Evolutionary conservation across 2,888 invertebrate species (phyloP).

Genomic region (Macrostomum cliftonense): DNA sequence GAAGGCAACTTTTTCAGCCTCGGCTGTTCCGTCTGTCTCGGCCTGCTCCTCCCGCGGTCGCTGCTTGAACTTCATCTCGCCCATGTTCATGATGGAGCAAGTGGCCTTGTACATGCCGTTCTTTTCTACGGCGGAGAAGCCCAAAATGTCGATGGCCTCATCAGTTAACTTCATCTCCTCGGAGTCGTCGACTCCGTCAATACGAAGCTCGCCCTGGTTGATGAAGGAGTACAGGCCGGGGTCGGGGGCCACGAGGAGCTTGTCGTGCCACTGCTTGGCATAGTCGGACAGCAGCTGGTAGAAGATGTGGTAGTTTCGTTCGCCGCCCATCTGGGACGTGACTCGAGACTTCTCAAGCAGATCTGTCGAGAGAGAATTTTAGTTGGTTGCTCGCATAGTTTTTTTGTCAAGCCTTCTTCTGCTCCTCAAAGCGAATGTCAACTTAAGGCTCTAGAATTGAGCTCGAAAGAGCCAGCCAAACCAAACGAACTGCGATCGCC

Average conservation of each 20-base stretch:
- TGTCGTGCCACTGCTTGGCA: slow-evolving; percentile 17
- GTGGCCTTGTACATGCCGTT: slow-evolving; percentile 90
- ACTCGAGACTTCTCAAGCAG: slow-evolving; percentile 99
- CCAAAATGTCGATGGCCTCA: slow-evolving; percentile 93
- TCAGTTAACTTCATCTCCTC: slow-evolving; percentile 56
- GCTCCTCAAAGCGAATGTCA: no score
- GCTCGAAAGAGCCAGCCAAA: no score
- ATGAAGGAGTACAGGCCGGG: slow-evolving; percentile 61
- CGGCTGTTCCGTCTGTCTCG: slow-evolving; percentile 35
- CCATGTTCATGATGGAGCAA: slow-evolving; percentile 97
- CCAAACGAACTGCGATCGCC: no score
- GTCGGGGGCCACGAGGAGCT: slow-evolving; percentile 62
- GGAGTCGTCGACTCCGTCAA: slow-evolving; percentile 80
- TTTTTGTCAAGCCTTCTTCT: no score
- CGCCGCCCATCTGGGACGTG: slow-evolving; percentile 84
- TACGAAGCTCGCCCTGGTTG: slow-evolving; percentile 79
- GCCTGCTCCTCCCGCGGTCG: slow-evolving; percentile 95
- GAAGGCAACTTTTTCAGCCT: slow-evolving; percentile 82
- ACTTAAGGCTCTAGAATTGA: no score
- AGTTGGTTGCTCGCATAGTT: no score
- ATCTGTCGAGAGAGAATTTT: no score
- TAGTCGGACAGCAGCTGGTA: slow-evolving; percentile 50
- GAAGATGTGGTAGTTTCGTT: slow-evolving; percentile 99
- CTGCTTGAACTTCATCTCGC: slow-evolving; percentile 99
- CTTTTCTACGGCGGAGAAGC: slow-evolving; percentile 82